Conservation (phyloP, 2,113 vertebrate genomes). For the Indicator indicator region DNA sequence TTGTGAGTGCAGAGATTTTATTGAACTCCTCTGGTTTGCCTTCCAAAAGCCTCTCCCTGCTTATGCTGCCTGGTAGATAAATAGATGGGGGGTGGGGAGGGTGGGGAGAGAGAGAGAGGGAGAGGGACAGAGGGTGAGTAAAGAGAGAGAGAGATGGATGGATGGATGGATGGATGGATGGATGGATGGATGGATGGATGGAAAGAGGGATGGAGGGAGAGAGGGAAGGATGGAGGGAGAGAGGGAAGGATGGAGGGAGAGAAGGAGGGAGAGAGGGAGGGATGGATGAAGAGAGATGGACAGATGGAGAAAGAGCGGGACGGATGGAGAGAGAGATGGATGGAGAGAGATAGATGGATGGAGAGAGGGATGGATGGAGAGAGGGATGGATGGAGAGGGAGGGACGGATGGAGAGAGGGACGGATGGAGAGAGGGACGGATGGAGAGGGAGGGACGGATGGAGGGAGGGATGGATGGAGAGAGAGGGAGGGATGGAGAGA, state of each 20-base stretch:
- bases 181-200: neutral
- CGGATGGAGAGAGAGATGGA: neutral
- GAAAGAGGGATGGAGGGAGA: neutral
- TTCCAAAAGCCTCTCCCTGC: neutral
- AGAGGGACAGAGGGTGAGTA: no score
- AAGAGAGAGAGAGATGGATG: neutral
- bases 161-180: neutral
- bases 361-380: no score
- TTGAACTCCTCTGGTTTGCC: constrained; percentile 27
- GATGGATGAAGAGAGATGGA: neutral
- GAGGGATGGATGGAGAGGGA: no score
- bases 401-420: no score
- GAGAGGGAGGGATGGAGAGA: neutral
- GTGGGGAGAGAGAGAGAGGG: neutral
- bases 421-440: no score
- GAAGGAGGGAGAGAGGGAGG: neutral
- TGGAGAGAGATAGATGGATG: neutral
- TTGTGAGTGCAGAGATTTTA: constrained; percentile 45
- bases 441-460: no score
- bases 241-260: no score
- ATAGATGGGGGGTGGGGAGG: neutral
- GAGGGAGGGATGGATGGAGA: neutral
- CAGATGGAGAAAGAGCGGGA: neutral
- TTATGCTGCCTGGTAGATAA: neutral
- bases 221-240: neutral